Evolutionary conservation across 2,797 vertebrate species (phyloP).

Genomic region (Manis javanica): DNA sequence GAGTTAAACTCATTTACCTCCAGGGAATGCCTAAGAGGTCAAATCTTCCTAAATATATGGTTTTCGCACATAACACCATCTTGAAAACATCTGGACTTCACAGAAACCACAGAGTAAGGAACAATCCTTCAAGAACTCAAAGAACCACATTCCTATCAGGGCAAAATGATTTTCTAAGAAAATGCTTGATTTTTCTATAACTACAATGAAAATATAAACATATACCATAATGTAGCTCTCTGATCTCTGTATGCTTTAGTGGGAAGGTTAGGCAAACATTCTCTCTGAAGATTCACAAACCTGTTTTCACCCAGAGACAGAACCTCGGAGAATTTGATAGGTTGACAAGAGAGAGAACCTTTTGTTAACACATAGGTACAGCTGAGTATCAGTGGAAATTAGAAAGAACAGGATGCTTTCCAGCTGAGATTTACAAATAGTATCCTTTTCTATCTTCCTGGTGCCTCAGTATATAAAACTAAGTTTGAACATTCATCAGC

Average conservation of each 20-base stretch:
- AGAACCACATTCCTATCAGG: conserved; percentile 56
- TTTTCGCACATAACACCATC: conserved; percentile 66
- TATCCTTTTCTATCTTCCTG: not conserved
- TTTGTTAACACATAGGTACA: not conserved
- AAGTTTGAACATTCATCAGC: not conserved
- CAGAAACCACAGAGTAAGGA: conserved; percentile 71
- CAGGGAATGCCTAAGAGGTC: conserved; percentile 60
- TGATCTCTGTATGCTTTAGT: not conserved
- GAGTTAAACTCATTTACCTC: conserved; percentile 65
- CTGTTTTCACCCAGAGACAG: conserved; percentile 27
- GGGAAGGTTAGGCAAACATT: not conserved
- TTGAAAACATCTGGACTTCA: conserved; percentile 67
- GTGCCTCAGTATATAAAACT: not conserved
- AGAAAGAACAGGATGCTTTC: not conserved
- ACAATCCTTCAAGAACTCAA: conserved; percentile 65
- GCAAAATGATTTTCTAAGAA: conserved; percentile 65
- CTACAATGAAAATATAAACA: conserved; percentile 46
- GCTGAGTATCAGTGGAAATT: not conserved
- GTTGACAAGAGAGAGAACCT: not conserved
- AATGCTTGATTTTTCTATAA: conserved; percentile 59
- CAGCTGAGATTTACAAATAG: conserved; percentile 9
- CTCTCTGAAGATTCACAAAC: conserved; percentile 34
- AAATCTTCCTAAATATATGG: not conserved
- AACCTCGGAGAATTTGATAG: not conserved
- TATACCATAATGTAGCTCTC: not conserved